Evolutionary conservation across 2,113 vertebrate species (phyloP).

Genomic region (Diadophis punctatus): DNA sequence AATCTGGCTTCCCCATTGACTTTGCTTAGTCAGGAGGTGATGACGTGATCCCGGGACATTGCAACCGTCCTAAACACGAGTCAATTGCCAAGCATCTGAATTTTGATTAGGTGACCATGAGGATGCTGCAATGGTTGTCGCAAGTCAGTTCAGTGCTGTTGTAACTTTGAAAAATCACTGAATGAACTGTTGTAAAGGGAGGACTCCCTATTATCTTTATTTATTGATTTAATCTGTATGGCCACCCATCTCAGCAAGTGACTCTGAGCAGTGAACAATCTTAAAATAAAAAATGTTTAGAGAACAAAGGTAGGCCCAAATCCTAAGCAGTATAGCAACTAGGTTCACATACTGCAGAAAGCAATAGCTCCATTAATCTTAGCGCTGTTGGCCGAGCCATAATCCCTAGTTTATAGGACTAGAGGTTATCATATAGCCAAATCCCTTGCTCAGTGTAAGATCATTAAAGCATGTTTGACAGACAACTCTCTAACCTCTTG

Average conservation of each 20-base stretch:
- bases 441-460: background rate
- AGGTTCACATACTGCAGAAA: background rate
- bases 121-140: background rate
- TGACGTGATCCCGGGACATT: background rate
- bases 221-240: background rate
- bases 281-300: background rate
- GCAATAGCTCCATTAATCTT: background rate
- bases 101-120: background rate
- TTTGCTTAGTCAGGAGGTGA: background rate
- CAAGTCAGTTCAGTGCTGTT: background rate
- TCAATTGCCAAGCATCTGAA: background rate
- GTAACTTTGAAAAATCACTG: background rate
- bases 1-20: background rate
- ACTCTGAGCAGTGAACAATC: background rate
- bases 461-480: background rate
- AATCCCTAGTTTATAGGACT: background rate
- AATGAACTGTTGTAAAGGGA: background rate
- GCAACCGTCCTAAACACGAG: background rate
- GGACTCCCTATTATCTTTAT: background rate
- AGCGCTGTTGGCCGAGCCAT: background rate
- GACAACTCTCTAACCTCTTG: background rate
- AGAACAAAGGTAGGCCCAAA: background rate
- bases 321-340: background rate
- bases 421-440: background rate
- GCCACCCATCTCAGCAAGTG: background rate